A percentile compares a stretch with the other conserved stretches of the same genome.
Conservation (phyloP, 2,888 invertebrate genomes). For the Nipponacmea schrenckii region DNA sequence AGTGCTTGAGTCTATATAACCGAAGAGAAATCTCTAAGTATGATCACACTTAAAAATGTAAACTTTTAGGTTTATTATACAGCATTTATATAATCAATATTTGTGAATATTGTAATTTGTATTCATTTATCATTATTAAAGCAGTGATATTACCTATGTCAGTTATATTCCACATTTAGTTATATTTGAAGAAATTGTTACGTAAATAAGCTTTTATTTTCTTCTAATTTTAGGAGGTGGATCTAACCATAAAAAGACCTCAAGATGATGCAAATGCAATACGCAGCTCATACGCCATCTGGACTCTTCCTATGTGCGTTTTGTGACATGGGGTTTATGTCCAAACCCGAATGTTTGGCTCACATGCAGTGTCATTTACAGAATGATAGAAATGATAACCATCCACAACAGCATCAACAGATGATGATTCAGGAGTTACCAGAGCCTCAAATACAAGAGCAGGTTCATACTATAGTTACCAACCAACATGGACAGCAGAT, state of each 20-base stretch:
- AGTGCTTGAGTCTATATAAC: too few relatives aligned
- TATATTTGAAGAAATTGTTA: background rate
- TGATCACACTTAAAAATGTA: too few relatives aligned
- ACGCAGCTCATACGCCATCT: background rate
- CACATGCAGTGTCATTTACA: constrained; percentile 7
- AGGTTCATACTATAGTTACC: background rate
- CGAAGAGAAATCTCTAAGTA: too few relatives aligned
- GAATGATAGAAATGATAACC: constrained; percentile 6
- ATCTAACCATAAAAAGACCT: background rate
- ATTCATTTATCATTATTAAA: too few relatives aligned
- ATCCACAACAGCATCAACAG: background rate
- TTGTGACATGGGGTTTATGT: background rate
- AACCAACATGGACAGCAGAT: background rate
- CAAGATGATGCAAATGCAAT: background rate
- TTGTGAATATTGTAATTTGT: too few relatives aligned
- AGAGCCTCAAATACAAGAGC: background rate
- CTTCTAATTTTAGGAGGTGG: background rate
- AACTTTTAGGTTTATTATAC: too few relatives aligned
- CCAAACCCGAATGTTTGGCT: background rate
- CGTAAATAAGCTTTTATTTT: background rate
- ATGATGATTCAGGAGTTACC: constrained; percentile 1
- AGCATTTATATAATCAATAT: too few relatives aligned
- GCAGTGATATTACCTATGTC: background rate
- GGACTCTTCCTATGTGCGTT: background rate
- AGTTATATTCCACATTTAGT: background rate